Evolutionary conservation across 2,113 vertebrate species (phyloP), one percentile per base, ranked within the genome.

Genomic region (Bombycilla garrulus): DNA sequence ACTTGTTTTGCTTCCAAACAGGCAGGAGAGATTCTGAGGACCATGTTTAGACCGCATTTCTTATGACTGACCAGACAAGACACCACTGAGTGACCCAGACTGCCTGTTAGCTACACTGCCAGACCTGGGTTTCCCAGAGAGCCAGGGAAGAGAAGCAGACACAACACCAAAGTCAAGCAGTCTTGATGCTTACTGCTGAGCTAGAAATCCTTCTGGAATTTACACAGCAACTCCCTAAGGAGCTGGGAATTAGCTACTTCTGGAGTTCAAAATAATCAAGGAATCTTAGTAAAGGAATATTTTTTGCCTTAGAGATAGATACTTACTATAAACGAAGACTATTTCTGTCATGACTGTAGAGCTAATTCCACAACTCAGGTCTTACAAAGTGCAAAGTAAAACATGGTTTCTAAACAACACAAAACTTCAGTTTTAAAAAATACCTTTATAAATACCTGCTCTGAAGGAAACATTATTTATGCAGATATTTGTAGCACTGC

Each of bases 61-160:
- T 8, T 28, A 42, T 0, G 2, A 57, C 24, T 81, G 45, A 57
- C 26, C 38, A 62, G 56, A 90, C 36, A 70, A 45, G 58, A 40
- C 21, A 82, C 36, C 36, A 23, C n/a, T 12, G 53, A 87, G 14
- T 28, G 69, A 66, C 45, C 31, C 36, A 87, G 81, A 24, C 17
- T 33, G 42, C 20, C 51, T 12, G 14, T 22, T 3, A 84, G 72
- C 58, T 65, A 8, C 0, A 9, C 22, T 57, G 64, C 54, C 67
- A 86, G 58, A 26, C 19, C 13, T 0, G 0, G 15, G 21, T 3
- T 67, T 73, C 48, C n/a, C 67, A 28, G 48, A 2, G 13, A 57
- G 42, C 19, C 22, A 28, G 15, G 20, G 31, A 70, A 78, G 17
- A 44, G 42, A 69, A 62, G 26, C 0, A 0, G 26, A 64, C 33